Evolutionary conservation across 2,888 invertebrate genomes (phyloP), one percentile per base, ranked within the genome.

Genomic region (Xestia c-nigrum): DNA sequence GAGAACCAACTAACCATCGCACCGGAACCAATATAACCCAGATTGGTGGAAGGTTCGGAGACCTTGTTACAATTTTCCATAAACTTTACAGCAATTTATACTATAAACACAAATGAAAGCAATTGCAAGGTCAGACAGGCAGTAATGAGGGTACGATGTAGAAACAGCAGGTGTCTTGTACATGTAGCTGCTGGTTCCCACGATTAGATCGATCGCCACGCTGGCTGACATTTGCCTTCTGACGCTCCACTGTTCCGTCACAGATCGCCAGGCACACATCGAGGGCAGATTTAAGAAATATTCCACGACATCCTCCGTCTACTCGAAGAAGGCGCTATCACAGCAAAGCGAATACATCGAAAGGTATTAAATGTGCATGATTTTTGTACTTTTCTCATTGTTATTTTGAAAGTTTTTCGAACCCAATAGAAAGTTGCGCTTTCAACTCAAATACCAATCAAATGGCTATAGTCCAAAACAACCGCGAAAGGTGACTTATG

Each of bases 201-300:
- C 88, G 88, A 85, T 90, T 87, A 85, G 88, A 94, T 94, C 93
- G 92, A 92, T 92, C 88, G 87, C 80, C 87, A 89, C 75, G 81
- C 85, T 85, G 85, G 84, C 88, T 85, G 83, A 80, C 87, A 89
- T 85, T 88, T 78, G 85, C 84, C 86, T 87, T 87, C 83, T 92
- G 87, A 89, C 90, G 72, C 85, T 88, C 83, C 85, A 85, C 81
- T 88, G 83, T 89, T 88, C 89, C 85, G 91, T 89, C 89, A 84
- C 94, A 96, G 96, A 96, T 90, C 96, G 96, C 78, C 96, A 95
- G 85, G 91, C 93, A 76, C 96, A 96, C 91, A 96, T 96, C 90
- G 96, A 96, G 91, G 96, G 96, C 89, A 95, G 96, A 88, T 96
- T 95, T 89, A 96, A 96, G 88, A 96, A 96, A 93, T 96, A 96